Evolutionary conservation across 2,113 vertebrate species (phyloP).

Genomic region (Chaetodon trifascialis): DNA sequence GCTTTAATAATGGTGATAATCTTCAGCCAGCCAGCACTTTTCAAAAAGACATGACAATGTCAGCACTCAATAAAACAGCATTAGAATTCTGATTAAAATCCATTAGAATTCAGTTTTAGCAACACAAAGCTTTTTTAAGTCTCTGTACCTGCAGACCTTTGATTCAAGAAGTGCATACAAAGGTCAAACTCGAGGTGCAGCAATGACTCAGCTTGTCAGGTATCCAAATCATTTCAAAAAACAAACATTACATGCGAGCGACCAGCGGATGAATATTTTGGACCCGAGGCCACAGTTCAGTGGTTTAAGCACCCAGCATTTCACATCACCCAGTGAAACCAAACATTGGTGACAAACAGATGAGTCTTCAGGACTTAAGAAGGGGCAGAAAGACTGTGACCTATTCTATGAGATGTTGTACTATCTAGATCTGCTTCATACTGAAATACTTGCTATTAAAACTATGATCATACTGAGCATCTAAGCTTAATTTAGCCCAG

Average conservation of each 20-base stretch:
- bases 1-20: no score
- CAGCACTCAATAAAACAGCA: no score
- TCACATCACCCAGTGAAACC: constrained; percentile 14
- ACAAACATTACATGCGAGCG: background rate
- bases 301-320: background rate
- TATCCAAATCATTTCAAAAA: background rate
- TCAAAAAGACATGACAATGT: no score
- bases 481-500: background rate
- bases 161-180: background rate
- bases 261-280: background rate
- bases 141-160: background rate
- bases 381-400: background rate
- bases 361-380: background rate
- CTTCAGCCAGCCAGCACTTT: no score
- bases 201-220: background rate
- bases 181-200: background rate
- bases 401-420: background rate
- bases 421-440: no score
- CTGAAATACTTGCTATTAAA: background rate
- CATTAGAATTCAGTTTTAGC: background rate
- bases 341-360: background rate
- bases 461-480: background rate
- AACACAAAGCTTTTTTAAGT: background rate
- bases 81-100: background rate
- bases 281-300: background rate